These are phyloP conservation scores for Daubentonia madagascariensis DNA, from an alignment of 2,113 vertebrate species.

Conservation along the genomic window DNA sequence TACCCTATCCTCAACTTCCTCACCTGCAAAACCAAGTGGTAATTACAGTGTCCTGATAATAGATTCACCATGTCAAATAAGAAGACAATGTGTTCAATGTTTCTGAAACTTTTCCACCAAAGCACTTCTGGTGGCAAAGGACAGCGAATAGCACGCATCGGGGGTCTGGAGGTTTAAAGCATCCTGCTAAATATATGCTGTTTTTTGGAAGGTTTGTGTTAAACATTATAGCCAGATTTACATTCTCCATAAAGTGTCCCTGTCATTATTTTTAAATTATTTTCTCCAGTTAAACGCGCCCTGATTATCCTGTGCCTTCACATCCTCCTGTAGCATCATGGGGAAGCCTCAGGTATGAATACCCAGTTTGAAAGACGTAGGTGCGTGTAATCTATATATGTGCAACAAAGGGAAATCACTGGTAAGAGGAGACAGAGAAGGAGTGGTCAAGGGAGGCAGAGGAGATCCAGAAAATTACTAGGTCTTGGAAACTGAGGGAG, in stretches of 20 bases:
- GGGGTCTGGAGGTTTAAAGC: neutral
- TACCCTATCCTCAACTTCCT: neutral
- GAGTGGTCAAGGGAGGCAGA: neutral
- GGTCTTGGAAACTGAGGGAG: neutral
- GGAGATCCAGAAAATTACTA: neutral
- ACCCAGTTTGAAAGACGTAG: neutral
- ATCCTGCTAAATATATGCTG: neutral
- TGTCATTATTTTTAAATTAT: neutral
- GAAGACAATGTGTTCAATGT: neutral
- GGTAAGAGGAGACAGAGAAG: neutral
- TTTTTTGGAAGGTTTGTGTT: neutral
- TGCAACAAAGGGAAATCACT: neutral
- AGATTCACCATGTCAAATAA: neutral
- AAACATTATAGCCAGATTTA: neutral
- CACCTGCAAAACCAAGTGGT: neutral
- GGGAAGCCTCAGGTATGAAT: neutral
- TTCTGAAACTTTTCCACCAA: neutral
- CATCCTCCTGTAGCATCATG: neutral
- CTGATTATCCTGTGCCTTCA: neutral
- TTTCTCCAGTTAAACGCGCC: neutral
- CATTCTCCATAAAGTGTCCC: neutral
- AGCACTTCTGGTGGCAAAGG: neutral
- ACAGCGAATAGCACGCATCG: neutral
- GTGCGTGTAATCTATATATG: neutral
- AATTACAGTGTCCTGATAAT: neutral